Conservation (phyloP, 2,797 vertebrate species). For the Onychomys arenicola region DNA sequence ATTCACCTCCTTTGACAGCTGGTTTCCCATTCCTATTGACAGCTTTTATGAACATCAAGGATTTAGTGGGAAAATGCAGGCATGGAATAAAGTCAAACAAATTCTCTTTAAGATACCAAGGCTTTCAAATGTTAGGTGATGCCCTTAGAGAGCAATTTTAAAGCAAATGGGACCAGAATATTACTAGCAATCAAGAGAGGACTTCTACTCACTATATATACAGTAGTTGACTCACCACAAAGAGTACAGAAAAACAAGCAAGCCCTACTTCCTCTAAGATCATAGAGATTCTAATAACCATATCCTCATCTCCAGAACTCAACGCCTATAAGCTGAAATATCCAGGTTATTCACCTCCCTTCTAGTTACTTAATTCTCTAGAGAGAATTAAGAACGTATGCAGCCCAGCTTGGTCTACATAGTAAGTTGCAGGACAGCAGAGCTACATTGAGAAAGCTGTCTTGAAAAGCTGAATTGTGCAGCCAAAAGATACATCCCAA, state of each 20-base stretch:
- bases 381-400: background rate
- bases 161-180: slow-evolving; percentile 27
- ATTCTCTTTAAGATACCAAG: slow-evolving; percentile 28
- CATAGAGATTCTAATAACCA: background rate
- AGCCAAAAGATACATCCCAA: background rate
- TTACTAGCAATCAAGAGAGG: background rate
- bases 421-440: background rate
- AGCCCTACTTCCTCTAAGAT: slow-evolving; percentile 46
- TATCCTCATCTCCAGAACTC: background rate
- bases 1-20: slow-evolving; percentile 21
- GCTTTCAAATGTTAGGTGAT: slow-evolving; percentile 37
- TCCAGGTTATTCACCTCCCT: background rate
- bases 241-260: slow-evolving; percentile 5
- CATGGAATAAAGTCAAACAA: slow-evolving; percentile 47
- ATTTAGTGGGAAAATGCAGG: slow-evolving; percentile 22
- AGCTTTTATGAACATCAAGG: slow-evolving; percentile 15
- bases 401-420: background rate
- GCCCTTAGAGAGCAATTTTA: slow-evolving; percentile 38
- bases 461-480: background rate
- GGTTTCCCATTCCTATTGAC: background rate
- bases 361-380: background rate
- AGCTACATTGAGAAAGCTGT: background rate
- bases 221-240: background rate
- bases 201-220: background rate
- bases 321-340: slow-evolving; percentile 9